Percentiles rank a stretch among this genome's conserved stretches.
Conservation (phyloP, 2,797 vertebrate species). For the Brachymystax lenok region DNA sequence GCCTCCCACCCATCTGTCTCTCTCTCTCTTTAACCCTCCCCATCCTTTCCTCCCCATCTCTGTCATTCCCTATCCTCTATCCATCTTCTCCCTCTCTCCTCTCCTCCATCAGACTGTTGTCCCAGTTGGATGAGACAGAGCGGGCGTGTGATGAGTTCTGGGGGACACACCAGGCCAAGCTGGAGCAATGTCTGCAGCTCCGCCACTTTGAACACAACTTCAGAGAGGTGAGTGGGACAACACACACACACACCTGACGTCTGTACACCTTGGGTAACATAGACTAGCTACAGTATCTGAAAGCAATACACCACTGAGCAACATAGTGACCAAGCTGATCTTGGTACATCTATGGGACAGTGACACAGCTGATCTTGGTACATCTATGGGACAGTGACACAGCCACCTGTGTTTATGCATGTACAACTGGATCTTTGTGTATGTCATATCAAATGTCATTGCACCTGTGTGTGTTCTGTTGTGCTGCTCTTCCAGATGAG, state of each 20-base stretch:
- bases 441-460: no score
- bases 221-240: conserved; percentile 83
- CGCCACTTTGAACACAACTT: conserved; percentile 93
- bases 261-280: background rate
- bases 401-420: background rate
- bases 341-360: no score
- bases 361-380: no score
- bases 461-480: background rate
- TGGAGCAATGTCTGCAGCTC: conserved; percentile 91
- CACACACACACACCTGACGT: background rate
- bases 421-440: background rate
- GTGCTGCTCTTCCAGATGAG: conserved; percentile 79
- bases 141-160: conserved; percentile 95
- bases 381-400: no score
- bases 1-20: background rate
- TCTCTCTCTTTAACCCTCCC: background rate
- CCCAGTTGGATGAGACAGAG: conserved; percentile 92
- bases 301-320: background rate
- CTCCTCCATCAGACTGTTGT: conserved; percentile 79
- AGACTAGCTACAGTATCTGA: background rate
- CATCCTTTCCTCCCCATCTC: background rate
- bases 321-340: no score
- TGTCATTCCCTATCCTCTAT: background rate
- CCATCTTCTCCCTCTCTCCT: background rate
- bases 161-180: conserved; percentile 91